Conservation (phyloP, 1,140 invertebrate species). For the Epicauta chinensis region DNA sequence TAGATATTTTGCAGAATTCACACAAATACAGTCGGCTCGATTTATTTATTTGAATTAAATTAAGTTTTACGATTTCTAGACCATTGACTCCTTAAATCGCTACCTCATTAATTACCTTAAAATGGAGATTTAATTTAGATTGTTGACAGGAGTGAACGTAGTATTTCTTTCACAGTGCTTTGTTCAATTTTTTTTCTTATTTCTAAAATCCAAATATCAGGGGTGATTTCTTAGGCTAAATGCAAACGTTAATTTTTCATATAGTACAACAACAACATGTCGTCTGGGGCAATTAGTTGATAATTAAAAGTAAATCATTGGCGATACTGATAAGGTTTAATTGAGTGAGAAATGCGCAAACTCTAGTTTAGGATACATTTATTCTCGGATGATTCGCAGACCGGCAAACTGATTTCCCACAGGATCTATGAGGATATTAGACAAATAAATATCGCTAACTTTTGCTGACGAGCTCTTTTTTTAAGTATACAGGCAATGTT, state of each 20-base stretch:
- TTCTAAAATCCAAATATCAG: too few species aligned
- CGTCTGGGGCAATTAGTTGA: conserved; percentile 7
- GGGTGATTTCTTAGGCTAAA: too few species aligned
- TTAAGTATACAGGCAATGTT: conserved; percentile 7
- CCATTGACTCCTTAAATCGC: conserved; percentile 16
- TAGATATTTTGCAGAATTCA: conserved; percentile 22
- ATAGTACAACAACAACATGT: too few species aligned
- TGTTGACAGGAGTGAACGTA: too few species aligned
- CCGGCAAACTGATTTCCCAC: conserved; percentile 30
- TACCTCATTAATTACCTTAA: conserved; percentile 14
- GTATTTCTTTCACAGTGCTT: too few species aligned
- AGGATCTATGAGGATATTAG: conserved; percentile 35
- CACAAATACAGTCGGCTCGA: conserved; percentile 17
- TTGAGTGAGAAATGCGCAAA: conserved; percentile 15
- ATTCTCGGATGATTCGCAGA: conserved; percentile 22
- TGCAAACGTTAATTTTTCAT: too few species aligned
- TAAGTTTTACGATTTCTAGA: conserved; percentile 18
- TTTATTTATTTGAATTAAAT: conserved; percentile 29
- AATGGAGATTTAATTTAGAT: too few species aligned
- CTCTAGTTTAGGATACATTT: conserved; percentile 14
- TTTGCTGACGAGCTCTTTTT: conserved; percentile 31
- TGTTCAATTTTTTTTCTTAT: too few species aligned
- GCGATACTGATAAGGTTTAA: conserved; percentile 15
- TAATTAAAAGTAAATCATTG: conserved; percentile 16
- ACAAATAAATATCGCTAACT: conserved; percentile 35